A percentile compares a stretch with the other conserved stretches of the same genome.
Evolutionary conservation across 1,140 invertebrate genomes (phyloP).

Genomic region (Acromyrmex heyeri): DNA sequence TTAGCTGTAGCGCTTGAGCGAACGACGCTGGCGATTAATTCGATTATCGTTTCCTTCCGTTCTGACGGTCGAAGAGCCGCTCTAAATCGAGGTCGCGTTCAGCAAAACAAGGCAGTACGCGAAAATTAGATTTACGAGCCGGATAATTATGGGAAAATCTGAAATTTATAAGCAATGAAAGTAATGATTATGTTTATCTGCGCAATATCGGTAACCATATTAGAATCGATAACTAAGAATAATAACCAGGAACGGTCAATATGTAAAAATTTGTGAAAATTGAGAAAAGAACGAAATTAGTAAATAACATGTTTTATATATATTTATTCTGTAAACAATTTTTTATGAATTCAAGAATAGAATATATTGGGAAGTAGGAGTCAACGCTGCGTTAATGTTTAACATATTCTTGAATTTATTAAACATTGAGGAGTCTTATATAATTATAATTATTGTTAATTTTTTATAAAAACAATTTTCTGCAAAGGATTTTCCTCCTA

Average conservation of each 20-base stretch:
- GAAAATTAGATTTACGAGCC: conserved; percentile 38
- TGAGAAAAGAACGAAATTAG: not conserved
- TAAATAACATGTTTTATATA: too few relatives aligned
- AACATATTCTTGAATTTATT: too few relatives aligned
- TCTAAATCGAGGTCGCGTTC: conserved; percentile 28
- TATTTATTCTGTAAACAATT: too few relatives aligned
- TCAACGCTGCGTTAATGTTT: too few relatives aligned
- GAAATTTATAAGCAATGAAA: conserved; percentile 42
- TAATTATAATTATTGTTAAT: too few relatives aligned
- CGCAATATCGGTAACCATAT: conserved; percentile 1
- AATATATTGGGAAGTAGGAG: too few relatives aligned
- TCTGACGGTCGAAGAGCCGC: conserved; percentile 25
- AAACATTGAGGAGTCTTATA: too few relatives aligned
- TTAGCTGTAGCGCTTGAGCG: conserved; percentile 32
- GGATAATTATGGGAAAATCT: conserved; percentile 28
- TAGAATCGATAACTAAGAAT: conserved; percentile 9
- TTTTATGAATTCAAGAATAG: too few relatives aligned
- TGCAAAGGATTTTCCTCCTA: not conserved
- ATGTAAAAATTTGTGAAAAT: not conserved
- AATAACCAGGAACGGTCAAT: not conserved
- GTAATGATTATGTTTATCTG: not conserved
- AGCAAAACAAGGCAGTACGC: conserved; percentile 34
- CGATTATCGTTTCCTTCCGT: conserved; percentile 65
- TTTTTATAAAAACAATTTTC: too few relatives aligned
- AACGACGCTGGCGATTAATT: conserved; percentile 15